Evolutionary conservation across 2,113 vertebrate genomes (phyloP).

Genomic region (Neogale vison): DNA sequence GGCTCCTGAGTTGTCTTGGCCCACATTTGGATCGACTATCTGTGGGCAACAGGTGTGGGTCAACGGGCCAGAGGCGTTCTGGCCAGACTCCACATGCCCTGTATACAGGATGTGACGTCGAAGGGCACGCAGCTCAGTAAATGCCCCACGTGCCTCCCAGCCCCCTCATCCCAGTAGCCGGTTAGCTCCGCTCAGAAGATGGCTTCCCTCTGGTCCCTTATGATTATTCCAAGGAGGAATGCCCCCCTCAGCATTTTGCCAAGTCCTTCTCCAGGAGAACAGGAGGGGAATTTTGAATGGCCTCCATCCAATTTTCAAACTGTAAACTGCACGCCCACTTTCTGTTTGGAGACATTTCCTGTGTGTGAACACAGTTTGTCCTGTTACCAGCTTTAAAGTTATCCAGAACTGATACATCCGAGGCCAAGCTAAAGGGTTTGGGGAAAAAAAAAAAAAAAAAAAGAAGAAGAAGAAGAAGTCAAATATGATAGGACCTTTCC

Average conservation of each 20-base stretch:
- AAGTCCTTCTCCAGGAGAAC: neutral
- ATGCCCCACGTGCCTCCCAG: neutral
- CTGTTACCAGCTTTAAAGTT: conserved; percentile 56
- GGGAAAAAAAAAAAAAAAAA: neutral
- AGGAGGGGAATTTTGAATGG: neutral
- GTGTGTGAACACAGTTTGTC: conserved; percentile 63
- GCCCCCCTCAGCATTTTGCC: neutral
- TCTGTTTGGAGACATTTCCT: conserved; percentile 60
- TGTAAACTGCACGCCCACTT: conserved; percentile 52
- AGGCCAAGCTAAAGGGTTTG: conserved; percentile 1
- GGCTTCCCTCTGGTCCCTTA: neutral
- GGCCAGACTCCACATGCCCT: too few species aligned
- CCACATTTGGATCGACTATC: fast-evolving
- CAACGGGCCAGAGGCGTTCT: neutral
- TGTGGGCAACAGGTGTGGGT: neutral
- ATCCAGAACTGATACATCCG: conserved; percentile 26
- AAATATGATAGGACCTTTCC: neutral
- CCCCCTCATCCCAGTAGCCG: fast-evolving
- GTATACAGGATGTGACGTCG: neutral
- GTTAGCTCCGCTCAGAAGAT: neutral
- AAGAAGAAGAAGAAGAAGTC: neutral
- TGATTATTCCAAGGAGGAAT: neutral
- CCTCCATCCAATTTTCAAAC: conserved; percentile 40
- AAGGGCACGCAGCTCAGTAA: neutral
- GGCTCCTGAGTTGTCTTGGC: neutral